Evolutionary conservation across 2,888 invertebrate genomes (phyloP).

Genomic region (Choreutis nemorana): DNA sequence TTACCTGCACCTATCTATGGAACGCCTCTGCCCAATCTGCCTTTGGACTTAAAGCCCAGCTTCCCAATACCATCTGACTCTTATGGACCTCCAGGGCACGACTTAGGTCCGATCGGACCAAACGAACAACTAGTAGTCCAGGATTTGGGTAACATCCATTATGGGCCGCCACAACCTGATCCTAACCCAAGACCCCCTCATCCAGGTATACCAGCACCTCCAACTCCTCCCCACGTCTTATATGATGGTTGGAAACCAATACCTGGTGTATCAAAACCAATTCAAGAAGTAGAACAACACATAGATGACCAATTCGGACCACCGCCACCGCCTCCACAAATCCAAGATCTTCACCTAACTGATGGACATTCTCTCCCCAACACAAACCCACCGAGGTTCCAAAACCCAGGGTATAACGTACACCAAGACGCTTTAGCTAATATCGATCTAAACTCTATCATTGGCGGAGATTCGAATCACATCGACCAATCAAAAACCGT

Average conservation of each 20-base stretch:
- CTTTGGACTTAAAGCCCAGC: constrained; percentile 43
- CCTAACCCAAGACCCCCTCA: constrained; percentile 69
- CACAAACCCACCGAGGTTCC: constrained; percentile 19
- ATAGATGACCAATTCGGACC: constrained; percentile 38
- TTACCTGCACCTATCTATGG: constrained; percentile 53
- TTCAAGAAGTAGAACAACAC: constrained; percentile 20
- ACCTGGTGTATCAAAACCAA: constrained; percentile 67
- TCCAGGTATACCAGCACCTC: constrained; percentile 76
- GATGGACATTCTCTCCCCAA: constrained; percentile 27
- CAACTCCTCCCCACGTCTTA: constrained; percentile 76
- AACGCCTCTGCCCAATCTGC: constrained; percentile 35
- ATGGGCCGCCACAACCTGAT: constrained; percentile 69
- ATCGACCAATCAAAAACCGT: constrained; percentile 59
- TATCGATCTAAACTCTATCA: constrained; percentile 45
- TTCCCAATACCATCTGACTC: constrained; percentile 48
- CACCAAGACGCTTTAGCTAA: constrained; percentile 53
- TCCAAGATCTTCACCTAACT: constrained; percentile 31
- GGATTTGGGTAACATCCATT: constrained; percentile 41
- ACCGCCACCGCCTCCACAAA: constrained; percentile 27
- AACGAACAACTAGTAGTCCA: constrained; percentile 44
- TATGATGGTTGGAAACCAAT: constrained; percentile 91
- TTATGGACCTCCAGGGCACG: constrained; percentile 57
- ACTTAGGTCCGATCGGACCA: constrained; percentile 38
- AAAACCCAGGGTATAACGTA: constrained; percentile 49
- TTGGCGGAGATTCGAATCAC: constrained; percentile 52